phyloP scores from a whole-genome alignment of 2,113 vertebrate genomes.

The Ranitomeya imitator region DNA sequence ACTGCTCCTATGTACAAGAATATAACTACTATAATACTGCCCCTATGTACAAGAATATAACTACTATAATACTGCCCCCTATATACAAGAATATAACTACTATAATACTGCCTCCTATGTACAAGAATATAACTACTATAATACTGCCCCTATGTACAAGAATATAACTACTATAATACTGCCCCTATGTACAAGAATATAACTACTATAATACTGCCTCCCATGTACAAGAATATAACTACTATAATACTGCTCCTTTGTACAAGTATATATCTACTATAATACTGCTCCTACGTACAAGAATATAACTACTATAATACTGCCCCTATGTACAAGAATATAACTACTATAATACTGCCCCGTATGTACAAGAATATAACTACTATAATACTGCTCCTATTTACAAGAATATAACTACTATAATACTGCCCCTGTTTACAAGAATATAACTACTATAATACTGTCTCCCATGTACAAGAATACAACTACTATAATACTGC shows the following conservation, averaged over 20 bases:
- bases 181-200: background rate
- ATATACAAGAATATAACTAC: too few species aligned
- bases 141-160: background rate
- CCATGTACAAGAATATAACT: background rate
- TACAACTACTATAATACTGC: too few species aligned
- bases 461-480: too few species aligned
- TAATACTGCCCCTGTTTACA: background rate
- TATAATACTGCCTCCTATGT: too few species aligned
- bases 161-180: slow-evolving; percentile 18
- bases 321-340: background rate
- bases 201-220: slow-evolving; percentile 2
- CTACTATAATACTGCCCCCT: too few species aligned
- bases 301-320: slow-evolving; percentile 19
- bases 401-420: background rate
- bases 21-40: background rate
- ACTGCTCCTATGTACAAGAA: slow-evolving; percentile 12
- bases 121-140: too few species aligned
- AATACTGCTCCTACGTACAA: background rate
- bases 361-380: background rate
- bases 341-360: too few species aligned
- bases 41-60: too few species aligned
- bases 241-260: background rate
- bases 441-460: background rate
- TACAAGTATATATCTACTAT: slow-evolving; percentile 9
- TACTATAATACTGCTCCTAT: background rate